phyloP scores from a whole-genome alignment of 1,140 invertebrate species.

The Planococcus citri region DNA sequence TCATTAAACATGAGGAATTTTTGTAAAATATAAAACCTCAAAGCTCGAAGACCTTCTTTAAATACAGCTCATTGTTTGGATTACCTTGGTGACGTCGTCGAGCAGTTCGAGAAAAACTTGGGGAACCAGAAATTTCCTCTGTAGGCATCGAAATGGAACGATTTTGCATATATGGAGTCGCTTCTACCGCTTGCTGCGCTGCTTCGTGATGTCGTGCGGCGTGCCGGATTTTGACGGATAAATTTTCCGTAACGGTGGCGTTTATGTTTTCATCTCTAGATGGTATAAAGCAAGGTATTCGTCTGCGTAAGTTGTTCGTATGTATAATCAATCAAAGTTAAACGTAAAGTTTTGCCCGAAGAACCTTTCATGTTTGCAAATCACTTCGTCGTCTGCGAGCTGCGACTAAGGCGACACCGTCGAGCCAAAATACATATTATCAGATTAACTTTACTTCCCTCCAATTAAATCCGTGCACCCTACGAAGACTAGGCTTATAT shows the following conservation, averaged over 20 bases:
- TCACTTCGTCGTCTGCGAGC: not conserved
- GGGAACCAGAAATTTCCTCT: not conserved
- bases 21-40: too few relatives aligned
- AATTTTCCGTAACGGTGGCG: too few relatives aligned
- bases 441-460: not conserved
- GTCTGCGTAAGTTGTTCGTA: too few relatives aligned
- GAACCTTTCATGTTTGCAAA: not conserved
- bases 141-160: not conserved
- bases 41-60: too few relatives aligned
- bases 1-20: too few relatives aligned
- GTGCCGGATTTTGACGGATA: too few relatives aligned
- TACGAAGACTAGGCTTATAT: not conserved
- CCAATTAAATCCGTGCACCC: not conserved
- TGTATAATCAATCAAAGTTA: slow-evolving; percentile 1
- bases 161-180: too few relatives aligned
- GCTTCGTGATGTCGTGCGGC: too few relatives aligned
- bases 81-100: not conserved
- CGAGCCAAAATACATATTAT: not conserved
- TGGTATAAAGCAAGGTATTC: too few relatives aligned
- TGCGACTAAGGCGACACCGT: too few relatives aligned
- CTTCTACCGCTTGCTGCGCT: too few relatives aligned
- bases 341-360: not conserved
- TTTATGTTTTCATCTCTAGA: too few relatives aligned
- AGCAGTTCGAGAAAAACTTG: not conserved
- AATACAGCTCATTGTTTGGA: not conserved